Evolutionary conservation across 2,888 invertebrate genomes (phyloP).

Genomic region (Thera britannica): DNA sequence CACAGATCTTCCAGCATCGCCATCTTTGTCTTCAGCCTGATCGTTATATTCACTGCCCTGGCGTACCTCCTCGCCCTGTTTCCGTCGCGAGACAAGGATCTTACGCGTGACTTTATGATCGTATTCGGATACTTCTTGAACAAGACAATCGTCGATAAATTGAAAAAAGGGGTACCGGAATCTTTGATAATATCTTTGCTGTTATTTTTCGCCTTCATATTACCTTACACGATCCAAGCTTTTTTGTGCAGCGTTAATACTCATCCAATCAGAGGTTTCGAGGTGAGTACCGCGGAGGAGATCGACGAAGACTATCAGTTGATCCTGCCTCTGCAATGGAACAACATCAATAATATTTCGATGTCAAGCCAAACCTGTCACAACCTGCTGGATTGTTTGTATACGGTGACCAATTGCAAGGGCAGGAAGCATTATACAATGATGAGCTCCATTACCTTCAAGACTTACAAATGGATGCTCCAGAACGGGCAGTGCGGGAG

Average conservation of each 20-base stretch:
- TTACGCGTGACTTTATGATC: slow-evolving; percentile 43
- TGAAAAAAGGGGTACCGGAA: slow-evolving; percentile 40
- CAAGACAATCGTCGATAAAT: slow-evolving; percentile 38
- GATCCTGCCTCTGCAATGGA: slow-evolving; percentile 27
- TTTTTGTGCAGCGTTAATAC: slow-evolving; percentile 48
- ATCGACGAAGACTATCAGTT: slow-evolving; percentile 32
- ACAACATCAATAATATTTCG: neutral
- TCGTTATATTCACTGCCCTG: slow-evolving; percentile 43
- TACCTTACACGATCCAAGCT: slow-evolving; percentile 51
- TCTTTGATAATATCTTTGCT: slow-evolving; percentile 44
- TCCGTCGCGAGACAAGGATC: slow-evolving; percentile 35
- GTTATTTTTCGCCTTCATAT: slow-evolving; percentile 48
- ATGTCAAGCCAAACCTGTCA: slow-evolving; percentile 37
- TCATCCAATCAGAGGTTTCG: slow-evolving; percentile 45
- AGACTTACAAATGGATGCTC: slow-evolving; percentile 41
- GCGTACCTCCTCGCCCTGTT: slow-evolving; percentile 45
- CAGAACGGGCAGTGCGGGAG: slow-evolving; percentile 43
- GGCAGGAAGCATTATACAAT: slow-evolving; percentile 45
- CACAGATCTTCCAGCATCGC: slow-evolving; percentile 15
- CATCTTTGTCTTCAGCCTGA: slow-evolving; percentile 26
- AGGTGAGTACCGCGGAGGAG: slow-evolving; percentile 41
- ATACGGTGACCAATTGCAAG: slow-evolving; percentile 32
- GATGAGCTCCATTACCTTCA: slow-evolving; percentile 36
- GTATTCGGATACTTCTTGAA: slow-evolving; percentile 54
- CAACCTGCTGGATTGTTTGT: slow-evolving; percentile 46